Conservation (phyloP, 1,140 invertebrate genomes). For the Proctacanthus coquilletti region DNA sequence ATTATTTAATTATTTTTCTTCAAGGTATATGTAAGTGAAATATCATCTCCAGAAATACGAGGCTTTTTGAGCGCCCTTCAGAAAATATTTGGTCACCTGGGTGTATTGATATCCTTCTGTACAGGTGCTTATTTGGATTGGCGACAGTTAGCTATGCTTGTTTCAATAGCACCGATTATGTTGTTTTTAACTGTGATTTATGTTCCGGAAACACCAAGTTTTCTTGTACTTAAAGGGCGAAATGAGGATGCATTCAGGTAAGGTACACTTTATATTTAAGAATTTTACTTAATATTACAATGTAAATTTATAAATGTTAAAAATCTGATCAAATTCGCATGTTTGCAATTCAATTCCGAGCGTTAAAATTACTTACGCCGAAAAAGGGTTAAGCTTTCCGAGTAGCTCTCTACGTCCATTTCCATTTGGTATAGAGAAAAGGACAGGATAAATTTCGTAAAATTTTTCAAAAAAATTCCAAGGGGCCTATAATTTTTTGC, state of each 20-base stretch:
- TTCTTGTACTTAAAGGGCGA: slow-evolving; percentile 41
- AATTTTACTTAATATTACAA: neutral
- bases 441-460: too few species aligned
- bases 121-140: slow-evolving; percentile 71
- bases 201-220: slow-evolving; percentile 57
- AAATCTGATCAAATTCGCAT: too few species aligned
- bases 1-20: slow-evolving; percentile 16
- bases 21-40: slow-evolving; percentile 85
- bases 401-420: too few species aligned
- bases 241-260: slow-evolving; percentile 46
- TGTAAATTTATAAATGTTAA: too few species aligned
- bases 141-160: slow-evolving; percentile 59
- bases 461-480: too few species aligned
- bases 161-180: slow-evolving; percentile 49
- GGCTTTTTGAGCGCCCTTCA: slow-evolving; percentile 74
- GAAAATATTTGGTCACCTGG: slow-evolving; percentile 72
- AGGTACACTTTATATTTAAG: neutral
- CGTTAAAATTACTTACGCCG: too few species aligned
- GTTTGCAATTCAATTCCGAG: too few species aligned
- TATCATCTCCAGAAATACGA: slow-evolving; percentile 69
- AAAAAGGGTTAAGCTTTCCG: too few species aligned
- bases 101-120: slow-evolving; percentile 67
- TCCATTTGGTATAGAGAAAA: too few species aligned
- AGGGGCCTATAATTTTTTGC: too few species aligned
- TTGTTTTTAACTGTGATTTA: slow-evolving; percentile 39